Base-by-base conservation (phyloP, 2,888 invertebrate species). In the Meghimatium bilineatum region DNA sequence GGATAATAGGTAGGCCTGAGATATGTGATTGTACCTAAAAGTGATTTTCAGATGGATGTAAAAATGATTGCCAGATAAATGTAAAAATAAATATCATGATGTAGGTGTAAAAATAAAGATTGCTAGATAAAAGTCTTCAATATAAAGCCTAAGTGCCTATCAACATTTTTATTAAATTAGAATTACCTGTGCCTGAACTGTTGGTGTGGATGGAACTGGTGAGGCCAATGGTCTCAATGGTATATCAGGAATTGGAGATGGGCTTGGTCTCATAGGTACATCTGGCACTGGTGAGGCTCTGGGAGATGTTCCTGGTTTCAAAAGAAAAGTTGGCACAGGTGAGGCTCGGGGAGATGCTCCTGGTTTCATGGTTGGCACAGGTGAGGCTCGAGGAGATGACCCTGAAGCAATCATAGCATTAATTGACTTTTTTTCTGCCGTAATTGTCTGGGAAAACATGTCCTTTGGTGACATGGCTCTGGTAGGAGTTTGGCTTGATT, bases 361-460 rank as follows among this genome's bases (percentile, higher is more conserved):
- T n/a, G 49, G 38, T 12, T 26, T 71, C 20, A 44, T 29, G n/a
- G 49, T 29, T 44, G 44, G 44, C 26, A 72, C n/a, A 10, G 72
- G 44, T n/a, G 72, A 72, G 72, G 44, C 44, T 49, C 72, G 44
- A 2, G 72, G 72, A 44, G 72, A 72, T 72, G 26, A 1, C 44
- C 72, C 72, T n/a, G 49, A 72, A 26, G 84, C 85, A 77, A 88
- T 88, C 84, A 91, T 74, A 71, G 89, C 89, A 86, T 90, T 91
- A 81, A 91, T 83, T 44, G 89, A 87, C 85, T 88, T 90, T 85
- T 90, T 91, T 17, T 89, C 85, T 36, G 88, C 87, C 29, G 88
- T 63, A 67, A 83, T 87, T 36, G 87, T 60, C 34, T 89, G 89
- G 56, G 85, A 87, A 87, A 91, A 91, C 87, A 91, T 85, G 34